These are phyloP conservation scores for Chironex yamaguchii DNA, from an alignment of 30 jellyfish, hydroid and myxozoan genomes.

Conservation along the genomic window DNA sequence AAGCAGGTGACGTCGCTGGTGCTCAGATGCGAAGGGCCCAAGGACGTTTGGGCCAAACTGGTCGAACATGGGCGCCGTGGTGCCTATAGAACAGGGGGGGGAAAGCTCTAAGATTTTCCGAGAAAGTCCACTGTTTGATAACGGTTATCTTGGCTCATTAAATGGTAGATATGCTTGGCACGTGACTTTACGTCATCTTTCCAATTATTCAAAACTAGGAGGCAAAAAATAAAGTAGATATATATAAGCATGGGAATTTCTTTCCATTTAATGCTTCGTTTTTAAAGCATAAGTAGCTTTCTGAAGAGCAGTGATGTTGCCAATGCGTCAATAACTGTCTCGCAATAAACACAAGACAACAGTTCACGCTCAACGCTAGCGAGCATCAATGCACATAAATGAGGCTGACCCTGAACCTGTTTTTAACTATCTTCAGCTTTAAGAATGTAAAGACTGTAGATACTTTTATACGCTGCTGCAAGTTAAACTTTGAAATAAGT, in stretches of 20 bases:
- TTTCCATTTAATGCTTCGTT: background rate
- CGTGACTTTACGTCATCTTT: background rate
- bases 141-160: constrained; percentile 35
- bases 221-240: background rate
- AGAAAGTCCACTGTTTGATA: constrained; percentile 7
- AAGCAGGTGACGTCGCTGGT: no score
- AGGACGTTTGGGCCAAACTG: no score
- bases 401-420: no score
- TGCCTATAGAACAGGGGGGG: constrained; percentile 50
- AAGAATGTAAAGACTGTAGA: no score
- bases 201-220: constrained; percentile 10
- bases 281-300: constrained; percentile 17
- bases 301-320: constrained; percentile 63
- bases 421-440: no score
- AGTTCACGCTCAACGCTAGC: constrained; percentile 46
- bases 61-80: constrained; percentile 54
- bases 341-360: constrained; percentile 39
- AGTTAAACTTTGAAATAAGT: no score
- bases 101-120: constrained; percentile 48
- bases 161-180: background rate
- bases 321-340: constrained; percentile 53
- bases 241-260: background rate
- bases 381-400: constrained; percentile 65
- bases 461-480: no score
- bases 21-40: no score